Evolutionary conservation across 2,888 invertebrate species (phyloP), one percentile per base, ranked within the genome.

Genomic region (Bhutanitis thaidina): DNA sequence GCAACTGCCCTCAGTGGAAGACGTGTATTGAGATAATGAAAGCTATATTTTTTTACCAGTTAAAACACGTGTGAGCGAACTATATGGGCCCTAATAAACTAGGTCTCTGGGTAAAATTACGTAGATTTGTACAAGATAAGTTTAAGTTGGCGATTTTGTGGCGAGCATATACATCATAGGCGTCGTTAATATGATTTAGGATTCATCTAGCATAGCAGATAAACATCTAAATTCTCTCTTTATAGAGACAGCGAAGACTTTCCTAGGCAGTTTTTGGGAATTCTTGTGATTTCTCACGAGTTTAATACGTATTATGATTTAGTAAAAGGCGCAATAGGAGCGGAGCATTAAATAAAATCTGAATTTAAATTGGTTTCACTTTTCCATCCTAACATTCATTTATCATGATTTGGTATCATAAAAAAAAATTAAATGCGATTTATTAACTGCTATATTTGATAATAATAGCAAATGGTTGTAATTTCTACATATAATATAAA

Each of bases 1-100:
- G 85, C 81, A 87, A 88, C 58, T 37, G 46, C 46, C 51, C 36
- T 46, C 51, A 53, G 65, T 63, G 57, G 79, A 78, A 82, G 81
- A 82, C 82, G 80, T 76, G 70, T 79, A 67, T 59, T 56, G 62
- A 82, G 77, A 80, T 77, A 84, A 80, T 73, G 79, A 80, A 81
- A 81, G 76, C 71, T 73, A 73, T 70, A 71, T 83, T 86, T 86
- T 37, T 84, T 84, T 74, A 56, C 67, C 58, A 64, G 51, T 51
- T 58, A 67, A 67, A 73, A 71, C 70, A 71, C 80, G 79, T 81
- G 80, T 83, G 83, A 79, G 74, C 66, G 77, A 74, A 76, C 77
- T 65, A 75, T 87, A 83, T 84, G 82, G 73, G 59, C 62, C 60
- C 67, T 62, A 67, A 64, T 60, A 66, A 72, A 67, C 59, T 62